These are phyloP conservation scores for Carapus acus DNA, from an alignment of 2,797 vertebrate genomes.

Conservation along the genomic window DNA sequence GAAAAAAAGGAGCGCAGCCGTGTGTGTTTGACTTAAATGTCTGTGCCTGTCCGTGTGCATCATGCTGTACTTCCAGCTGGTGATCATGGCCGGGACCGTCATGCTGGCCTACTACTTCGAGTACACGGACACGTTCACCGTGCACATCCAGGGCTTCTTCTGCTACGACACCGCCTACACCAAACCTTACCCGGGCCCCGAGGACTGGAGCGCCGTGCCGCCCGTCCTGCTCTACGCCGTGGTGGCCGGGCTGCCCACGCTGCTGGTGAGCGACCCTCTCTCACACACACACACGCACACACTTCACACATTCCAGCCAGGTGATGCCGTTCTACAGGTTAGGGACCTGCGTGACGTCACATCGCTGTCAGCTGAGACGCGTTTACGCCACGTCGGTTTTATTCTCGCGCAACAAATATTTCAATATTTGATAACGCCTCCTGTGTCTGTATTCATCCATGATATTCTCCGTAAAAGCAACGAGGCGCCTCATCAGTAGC, in stretches of 20 bases:
- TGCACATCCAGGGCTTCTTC: conserved; percentile 97
- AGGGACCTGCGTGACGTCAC: too few species aligned
- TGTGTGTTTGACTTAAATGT: conserved; percentile 49
- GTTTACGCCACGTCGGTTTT: too few species aligned
- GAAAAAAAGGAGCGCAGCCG: conserved; percentile 13
- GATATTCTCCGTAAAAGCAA: too few species aligned
- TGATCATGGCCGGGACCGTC: conserved; percentile 98
- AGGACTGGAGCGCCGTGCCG: conserved; percentile 89
- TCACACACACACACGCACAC: neutral
- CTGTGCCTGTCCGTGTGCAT: conserved; percentile 51
- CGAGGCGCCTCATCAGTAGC: too few species aligned
- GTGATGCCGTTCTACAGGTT: too few species aligned
- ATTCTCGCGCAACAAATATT: too few species aligned
- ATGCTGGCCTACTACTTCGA: conserved; percentile 99
- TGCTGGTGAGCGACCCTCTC: conserved; percentile 80
- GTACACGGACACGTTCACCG: conserved; percentile 95
- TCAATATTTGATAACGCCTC: too few species aligned
- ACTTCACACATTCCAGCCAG: neutral
- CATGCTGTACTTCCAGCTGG: conserved; percentile 90
- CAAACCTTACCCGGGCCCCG: conserved; percentile 92
- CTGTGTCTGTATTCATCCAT: too few species aligned
- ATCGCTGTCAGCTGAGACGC: too few species aligned
- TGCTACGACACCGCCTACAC: conserved; percentile 93
- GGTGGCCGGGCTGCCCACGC: conserved; percentile 85
- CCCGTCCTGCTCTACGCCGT: conserved; percentile 86